Evolutionary conservation across 2,113 vertebrate genomes (phyloP), one percentile per base, ranked within the genome.

Genomic region (Psittacula cyanocephala): DNA sequence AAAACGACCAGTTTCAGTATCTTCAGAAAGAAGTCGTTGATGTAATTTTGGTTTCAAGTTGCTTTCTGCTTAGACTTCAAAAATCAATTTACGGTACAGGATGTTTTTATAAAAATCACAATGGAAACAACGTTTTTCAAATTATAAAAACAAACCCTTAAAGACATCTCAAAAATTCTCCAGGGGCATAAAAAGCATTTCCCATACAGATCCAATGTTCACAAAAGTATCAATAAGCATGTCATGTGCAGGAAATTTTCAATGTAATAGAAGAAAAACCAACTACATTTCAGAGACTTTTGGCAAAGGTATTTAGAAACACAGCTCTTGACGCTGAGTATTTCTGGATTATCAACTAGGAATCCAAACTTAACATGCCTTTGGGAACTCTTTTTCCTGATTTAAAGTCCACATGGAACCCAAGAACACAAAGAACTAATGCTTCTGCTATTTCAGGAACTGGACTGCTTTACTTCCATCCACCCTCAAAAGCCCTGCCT

Each of bases 361-460:
- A 88, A 93, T 79, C 68, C 59, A 84, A 91, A 67, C 19, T 62
- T 93, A 96, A 71, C 35, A 49, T 86, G 85, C 50, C 52, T 94
- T 88, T 81, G 75, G 68, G 81, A 93, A 75, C n/a, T 44, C 28
- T 52, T 90, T 91, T 90, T 84, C 62, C 83, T 79, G 76, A 94
- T 90, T 95, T 65, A 44, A 83, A 84, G 60, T 76, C 67, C 69
- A 76, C 57, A 67, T 37, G 47, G 80, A 94, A 62, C 52, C 69
- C 35, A 75, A 86, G 65, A 79, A 93, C 77, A 96, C 57, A 81
- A 88, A 94, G 65, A 91, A 88, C 47, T 81, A 90, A 86, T 86
- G 64, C 64, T 94, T 74, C 55, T 96, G 85, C 72, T 94, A 33
- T 91, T 95, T 96, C 86, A 86, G 86, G 86, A 92, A 68, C 86